A percentile compares a stretch with the other conserved stretches of the same genome.
These are phyloP conservation scores for Capreolus pygargus DNA, from an alignment of 2,113 vertebrate species.

Conservation along the genomic window DNA sequence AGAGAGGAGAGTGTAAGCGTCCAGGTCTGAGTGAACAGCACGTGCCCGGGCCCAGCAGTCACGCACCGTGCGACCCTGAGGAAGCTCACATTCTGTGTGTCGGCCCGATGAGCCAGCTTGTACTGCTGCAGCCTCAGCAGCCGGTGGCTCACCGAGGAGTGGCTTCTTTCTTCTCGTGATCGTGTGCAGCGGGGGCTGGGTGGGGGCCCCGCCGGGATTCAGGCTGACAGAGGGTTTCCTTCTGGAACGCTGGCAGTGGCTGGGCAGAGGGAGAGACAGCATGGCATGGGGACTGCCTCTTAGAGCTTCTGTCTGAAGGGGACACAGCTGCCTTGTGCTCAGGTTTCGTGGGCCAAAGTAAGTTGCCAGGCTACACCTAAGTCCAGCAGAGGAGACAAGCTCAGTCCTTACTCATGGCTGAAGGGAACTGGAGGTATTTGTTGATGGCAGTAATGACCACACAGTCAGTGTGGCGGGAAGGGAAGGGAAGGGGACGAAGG, in stretches of 20 bases:
- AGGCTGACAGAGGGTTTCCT: neutral
- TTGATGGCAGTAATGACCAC: neutral
- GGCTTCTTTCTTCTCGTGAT: neutral
- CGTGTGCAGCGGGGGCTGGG: rapidly evolving
- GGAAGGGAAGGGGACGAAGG: rapidly evolving
- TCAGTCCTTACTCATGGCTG: rapidly evolving
- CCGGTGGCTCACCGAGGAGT: neutral
- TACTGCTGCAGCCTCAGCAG: too few species aligned
- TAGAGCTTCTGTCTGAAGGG: neutral
- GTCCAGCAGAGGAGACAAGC: neutral
- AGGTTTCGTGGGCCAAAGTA: neutral
- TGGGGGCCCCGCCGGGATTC: neutral
- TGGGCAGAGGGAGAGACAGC: neutral
- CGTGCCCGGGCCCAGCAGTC: neutral
- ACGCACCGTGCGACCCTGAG: rapidly evolving
- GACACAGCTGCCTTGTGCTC: neutral
- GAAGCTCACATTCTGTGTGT: neutral
- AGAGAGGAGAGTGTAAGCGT: rapidly evolving
- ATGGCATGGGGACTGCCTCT: rapidly evolving
- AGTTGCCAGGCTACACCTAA: neutral
- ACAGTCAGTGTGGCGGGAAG: neutral
- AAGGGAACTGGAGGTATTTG: neutral
- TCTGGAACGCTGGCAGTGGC: neutral
- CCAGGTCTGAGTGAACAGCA: neutral
- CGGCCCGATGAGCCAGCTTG: neutral